A percentile compares a stretch with the other conserved stretches of the same genome.
phyloP scores from a whole-genome alignment of 2,797 vertebrate species.

The Pachyuromys duprasi region DNA sequence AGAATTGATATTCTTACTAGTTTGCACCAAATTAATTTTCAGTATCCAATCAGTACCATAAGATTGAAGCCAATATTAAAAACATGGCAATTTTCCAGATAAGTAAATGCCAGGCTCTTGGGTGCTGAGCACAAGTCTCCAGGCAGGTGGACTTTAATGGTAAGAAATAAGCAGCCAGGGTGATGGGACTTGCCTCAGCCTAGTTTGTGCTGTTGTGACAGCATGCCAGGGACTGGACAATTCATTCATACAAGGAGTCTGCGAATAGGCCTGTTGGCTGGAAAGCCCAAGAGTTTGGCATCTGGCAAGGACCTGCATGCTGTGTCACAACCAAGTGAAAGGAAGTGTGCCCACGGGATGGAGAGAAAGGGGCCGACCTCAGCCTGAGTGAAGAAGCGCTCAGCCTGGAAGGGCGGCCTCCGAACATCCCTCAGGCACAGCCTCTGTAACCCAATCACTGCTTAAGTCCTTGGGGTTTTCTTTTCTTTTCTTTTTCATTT shows the following conservation, averaged over 20 bases:
- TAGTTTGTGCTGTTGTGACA: not conserved
- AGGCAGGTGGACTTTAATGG: not conserved
- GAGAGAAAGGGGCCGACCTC: not conserved
- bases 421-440: not conserved
- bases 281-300: not conserved
- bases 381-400: not conserved
- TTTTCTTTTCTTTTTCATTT: not conserved
- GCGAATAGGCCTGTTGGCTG: not conserved
- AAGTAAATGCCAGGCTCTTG: not conserved
- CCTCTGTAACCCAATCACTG: not conserved
- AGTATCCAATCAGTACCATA: not conserved
- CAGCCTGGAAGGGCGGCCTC: not conserved
- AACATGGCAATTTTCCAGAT: not conserved
- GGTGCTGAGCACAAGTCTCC: not conserved
- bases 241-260: not conserved
- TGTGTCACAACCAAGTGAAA: fast-evolving
- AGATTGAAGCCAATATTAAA: not conserved
- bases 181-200: not conserved
- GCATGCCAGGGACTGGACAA: not conserved
- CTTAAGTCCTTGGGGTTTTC: not conserved
- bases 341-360: not conserved
- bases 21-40: not conserved
- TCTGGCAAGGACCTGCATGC: not conserved
- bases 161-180: fast-evolving
- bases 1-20: not conserved